Evolutionary conservation across 2,797 vertebrate species (phyloP).

Genomic region (Serranus cabrilla): DNA sequence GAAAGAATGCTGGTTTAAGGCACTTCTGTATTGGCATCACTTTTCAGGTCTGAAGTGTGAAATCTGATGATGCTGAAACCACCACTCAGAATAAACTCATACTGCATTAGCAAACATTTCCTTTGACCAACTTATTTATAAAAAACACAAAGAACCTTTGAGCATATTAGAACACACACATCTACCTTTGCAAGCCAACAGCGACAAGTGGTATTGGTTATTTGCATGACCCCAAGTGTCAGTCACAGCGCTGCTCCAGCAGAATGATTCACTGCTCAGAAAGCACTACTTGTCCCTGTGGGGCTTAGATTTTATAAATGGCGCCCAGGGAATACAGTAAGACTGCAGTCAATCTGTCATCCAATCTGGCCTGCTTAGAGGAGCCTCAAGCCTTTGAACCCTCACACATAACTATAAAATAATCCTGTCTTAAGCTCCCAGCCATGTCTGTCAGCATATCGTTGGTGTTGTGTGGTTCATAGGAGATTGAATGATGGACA

Average conservation of each 20-base stretch:
- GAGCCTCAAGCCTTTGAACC: conserved; percentile 52
- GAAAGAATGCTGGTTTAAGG: no score
- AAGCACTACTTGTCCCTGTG: conserved; percentile 34
- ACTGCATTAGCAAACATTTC: conserved; percentile 14
- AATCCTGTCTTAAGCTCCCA: conserved; percentile 44
- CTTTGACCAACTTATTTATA: background rate
- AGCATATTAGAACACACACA: conserved; percentile 15
- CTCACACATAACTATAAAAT: conserved; percentile 50
- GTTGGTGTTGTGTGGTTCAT: conserved; percentile 4
- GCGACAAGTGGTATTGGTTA: conserved; percentile 12
- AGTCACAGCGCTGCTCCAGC: conserved; percentile 24
- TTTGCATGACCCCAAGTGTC: conserved; percentile 54
- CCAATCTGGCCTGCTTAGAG: conserved; percentile 60
- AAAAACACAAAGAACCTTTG: conserved; percentile 15
- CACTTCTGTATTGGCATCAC: no score
- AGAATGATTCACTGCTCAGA: conserved; percentile 48
- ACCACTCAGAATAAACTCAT: conserved; percentile 24
- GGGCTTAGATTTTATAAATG: conserved; percentile 57
- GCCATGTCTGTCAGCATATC: conserved; percentile 29
- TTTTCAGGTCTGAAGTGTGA: conserved; percentile 7
- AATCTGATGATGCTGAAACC: conserved; percentile 32
- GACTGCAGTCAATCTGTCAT: conserved; percentile 71
- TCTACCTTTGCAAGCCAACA: conserved; percentile 35
- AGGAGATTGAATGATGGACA: conserved; percentile 23
- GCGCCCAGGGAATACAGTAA: conserved; percentile 44